These are phyloP conservation scores for Chelon labrosus DNA, from an alignment of 2,797 vertebrate genomes.

Conservation along the genomic window DNA sequence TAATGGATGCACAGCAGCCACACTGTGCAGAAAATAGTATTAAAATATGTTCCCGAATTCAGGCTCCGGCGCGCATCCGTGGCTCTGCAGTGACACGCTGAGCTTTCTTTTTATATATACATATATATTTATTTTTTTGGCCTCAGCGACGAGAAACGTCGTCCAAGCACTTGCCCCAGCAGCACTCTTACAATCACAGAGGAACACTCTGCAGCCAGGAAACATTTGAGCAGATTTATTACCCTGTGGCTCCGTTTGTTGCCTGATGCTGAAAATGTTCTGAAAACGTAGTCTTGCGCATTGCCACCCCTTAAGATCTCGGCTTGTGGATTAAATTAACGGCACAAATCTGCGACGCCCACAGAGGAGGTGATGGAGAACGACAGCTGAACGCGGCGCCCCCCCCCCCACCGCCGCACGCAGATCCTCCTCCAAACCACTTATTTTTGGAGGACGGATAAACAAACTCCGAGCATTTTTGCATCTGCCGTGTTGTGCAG, in stretches of 20 bases:
- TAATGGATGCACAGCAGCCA: conserved; percentile 67
- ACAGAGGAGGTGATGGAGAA: conserved; percentile 1
- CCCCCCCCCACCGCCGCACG: neutral
- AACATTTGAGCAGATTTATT: conserved; percentile 54
- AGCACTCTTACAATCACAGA: conserved; percentile 25
- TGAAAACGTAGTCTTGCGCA: conserved; percentile 11
- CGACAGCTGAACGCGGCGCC: conserved; percentile 13
- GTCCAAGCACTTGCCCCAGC: conserved; percentile 45
- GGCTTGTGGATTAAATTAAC: conserved; percentile 39
- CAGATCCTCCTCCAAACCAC: conserved; percentile 47
- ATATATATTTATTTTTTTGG: conserved; percentile 8
- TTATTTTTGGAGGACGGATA: conserved; percentile 22
- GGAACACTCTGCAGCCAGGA: conserved; percentile 55
- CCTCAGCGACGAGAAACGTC: neutral
- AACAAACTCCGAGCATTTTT: conserved; percentile 18
- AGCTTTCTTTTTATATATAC: conserved; percentile 3
- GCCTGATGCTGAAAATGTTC: conserved; percentile 37
- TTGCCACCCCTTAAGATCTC: conserved; percentile 8
- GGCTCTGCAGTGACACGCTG: conserved; percentile 43
- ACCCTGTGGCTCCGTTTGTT: conserved; percentile 28
- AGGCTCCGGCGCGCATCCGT: conserved; percentile 26
- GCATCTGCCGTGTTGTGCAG: conserved; percentile 9
- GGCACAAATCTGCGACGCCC: conserved; percentile 12
- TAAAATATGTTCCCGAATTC: conserved; percentile 64
- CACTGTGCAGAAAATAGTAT: conserved; percentile 65